These are phyloP conservation scores for Laterallus jamaicensis DNA, from an alignment of 2,113 vertebrate species.

Conservation along the genomic window DNA sequence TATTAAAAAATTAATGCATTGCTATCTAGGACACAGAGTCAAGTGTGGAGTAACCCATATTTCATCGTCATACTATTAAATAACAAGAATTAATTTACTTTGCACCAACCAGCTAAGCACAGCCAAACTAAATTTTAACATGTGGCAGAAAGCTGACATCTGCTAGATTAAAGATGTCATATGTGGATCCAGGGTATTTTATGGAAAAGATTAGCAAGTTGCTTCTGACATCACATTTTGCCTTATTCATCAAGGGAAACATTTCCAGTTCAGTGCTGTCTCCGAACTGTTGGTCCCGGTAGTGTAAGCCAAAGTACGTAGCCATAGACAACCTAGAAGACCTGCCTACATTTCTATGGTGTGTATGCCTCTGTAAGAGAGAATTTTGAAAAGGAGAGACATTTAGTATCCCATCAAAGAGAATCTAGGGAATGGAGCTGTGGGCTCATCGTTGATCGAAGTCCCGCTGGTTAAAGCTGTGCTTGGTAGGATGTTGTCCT, in stretches of 20 bases:
- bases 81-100: slow-evolving; percentile 8
- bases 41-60: not conserved
- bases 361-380: not conserved
- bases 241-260: not conserved
- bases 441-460: not conserved
- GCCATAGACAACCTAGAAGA: not conserved
- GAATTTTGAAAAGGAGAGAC: not conserved
- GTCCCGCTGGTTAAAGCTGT: not conserved
- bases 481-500: not conserved
- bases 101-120: not conserved
- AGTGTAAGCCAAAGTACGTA: not conserved
- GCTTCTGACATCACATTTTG: not conserved
- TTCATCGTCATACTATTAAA: not conserved
- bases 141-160: not conserved
- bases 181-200: not conserved
- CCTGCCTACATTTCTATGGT: not conserved
- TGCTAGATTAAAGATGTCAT: not conserved
- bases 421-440: not conserved
- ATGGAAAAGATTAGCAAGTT: not conserved
- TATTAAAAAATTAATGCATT: not conserved
- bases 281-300: not conserved
- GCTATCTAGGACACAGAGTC: not conserved
- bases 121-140: not conserved
- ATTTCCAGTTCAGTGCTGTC: not conserved
- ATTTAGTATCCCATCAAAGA: not conserved